Evolutionary conservation across 2,888 invertebrate species (phyloP), one percentile per base, ranked within the genome.

Genomic region (Tetranychus piercei): DNA sequence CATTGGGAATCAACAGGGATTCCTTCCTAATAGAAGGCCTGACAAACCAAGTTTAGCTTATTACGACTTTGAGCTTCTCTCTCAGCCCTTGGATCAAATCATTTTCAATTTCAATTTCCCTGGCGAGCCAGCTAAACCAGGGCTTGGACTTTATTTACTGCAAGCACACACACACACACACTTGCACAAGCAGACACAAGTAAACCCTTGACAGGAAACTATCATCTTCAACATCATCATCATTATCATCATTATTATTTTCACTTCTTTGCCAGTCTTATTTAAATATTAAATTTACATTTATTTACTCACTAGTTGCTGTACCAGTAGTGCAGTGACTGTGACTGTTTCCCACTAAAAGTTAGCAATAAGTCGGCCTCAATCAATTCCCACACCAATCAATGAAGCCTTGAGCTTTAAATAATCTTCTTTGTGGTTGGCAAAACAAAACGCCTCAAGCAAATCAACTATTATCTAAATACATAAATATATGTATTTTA

Each of bases 111-210:
- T 55, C 55, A 55, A 55, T 55, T 55, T 55, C 55, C 55, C 55
- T 6, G 55, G 55, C 55, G 55, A 15, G 55, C 2, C 11, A 55
- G 11, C 15, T 15, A 15, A 15, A 55, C 11, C 55, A 55, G 55
- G 15, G 55, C 55, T 55, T 55, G 55, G 55, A 55, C 55, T 55
- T 55, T 9, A 55, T 55, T 15, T 55, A 55, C 55, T 15, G n/a
- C 67, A 67, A n/a, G 23, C n/a, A 67, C 65, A 65, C 65, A 65
- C 65, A 65, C 65, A 65, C 5, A 65, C 65, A 65, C 65, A 65
- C 65, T 18, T n/a, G n/a, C 65, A 65, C 65, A 65, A 4, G n/a
- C 65, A 65, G 18, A 65, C 65, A 65, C 65, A 65, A 65, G n/a
- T n/a, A 65, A 18, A 65, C 65, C 18, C 65, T 18, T 67, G 67